phyloP scores from a whole-genome alignment of 2,797 vertebrate species.

The Gymnoscopelus braueri region DNA sequence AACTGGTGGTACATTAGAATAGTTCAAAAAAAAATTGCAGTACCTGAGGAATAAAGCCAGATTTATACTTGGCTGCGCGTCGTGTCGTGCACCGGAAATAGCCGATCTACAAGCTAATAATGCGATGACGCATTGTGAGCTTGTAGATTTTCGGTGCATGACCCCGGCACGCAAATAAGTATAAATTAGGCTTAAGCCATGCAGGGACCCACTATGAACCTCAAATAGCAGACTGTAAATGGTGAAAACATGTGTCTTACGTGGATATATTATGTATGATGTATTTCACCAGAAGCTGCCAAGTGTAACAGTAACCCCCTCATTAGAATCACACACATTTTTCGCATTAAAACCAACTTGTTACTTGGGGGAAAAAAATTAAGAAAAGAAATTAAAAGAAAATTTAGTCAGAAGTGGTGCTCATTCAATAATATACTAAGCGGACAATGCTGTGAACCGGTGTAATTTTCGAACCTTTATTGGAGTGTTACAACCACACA shows the following conservation, averaged over 20 bases:
- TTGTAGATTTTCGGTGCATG: too few species aligned
- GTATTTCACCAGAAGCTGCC: conserved; percentile 58
- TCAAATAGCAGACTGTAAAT: conserved; percentile 68
- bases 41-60: conserved; percentile 63
- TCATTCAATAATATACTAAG: conserved; percentile 76
- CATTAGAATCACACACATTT: conserved; percentile 54
- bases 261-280: conserved; percentile 60
- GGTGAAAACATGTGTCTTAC: conserved; percentile 68
- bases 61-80: too few species aligned
- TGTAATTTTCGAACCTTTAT: conserved; percentile 77
- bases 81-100: too few species aligned
- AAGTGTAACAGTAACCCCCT: conserved; percentile 66
- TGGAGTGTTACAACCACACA: conserved; percentile 80
- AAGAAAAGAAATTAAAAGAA: too few species aligned
- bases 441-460: conserved; percentile 76
- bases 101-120: too few species aligned
- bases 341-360: conserved; percentile 51
- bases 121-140: too few species aligned
- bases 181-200: background rate
- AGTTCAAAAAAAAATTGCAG: conserved; percentile 65
- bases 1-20: conserved; percentile 64
- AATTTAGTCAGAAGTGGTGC: conserved; percentile 28
- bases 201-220: conserved; percentile 43
- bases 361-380: too few species aligned
- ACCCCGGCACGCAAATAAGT: too few species aligned